Base-by-base conservation (phyloP, 2,113 vertebrate genomes). In the Delphinapterus leucas region DNA sequence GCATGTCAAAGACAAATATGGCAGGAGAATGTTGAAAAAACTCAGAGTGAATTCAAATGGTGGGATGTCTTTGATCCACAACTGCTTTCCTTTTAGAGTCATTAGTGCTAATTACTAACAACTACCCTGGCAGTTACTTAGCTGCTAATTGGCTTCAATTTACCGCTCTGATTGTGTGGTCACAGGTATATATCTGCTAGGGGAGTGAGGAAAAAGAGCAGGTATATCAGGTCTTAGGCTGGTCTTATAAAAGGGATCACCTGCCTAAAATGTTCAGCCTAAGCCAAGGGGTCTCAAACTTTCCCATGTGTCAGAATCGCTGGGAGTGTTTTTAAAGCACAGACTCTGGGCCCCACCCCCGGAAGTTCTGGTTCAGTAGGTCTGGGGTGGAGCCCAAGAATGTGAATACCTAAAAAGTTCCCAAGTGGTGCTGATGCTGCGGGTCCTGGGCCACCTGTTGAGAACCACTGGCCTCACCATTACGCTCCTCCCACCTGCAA, bases 91-190 rank as follows among this genome's bases (percentile, higher is more conserved):
- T 98, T 38, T 90, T 95, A 98, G 97, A 96, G 96, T 98, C 97
- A 98, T 98, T 98, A 98, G 94, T 93, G 97, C 86, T 97, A 98
- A 99, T 97, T 98, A 97, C 97, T 97, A 96, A 98, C 93, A 98
- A 98, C 97, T 96, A 98, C 97, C 98, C 97, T 97, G 97, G 90
- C 98, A 97, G 96, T 97, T 97, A 98, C 93, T 98, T 91, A 96
- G 94, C 90, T 95, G 88, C 84, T 26, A 65, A 95, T 95, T 98
- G 80, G 97, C 97, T 98, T 98, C 97, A 98, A 96, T 96, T 97
- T 96, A 97, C 86, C 93, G 87, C 94, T 98, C 96, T 92, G 97
- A 96, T 96, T 98, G 82, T 97, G 93, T 97, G 97, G 97, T 97
- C 93, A 96, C 96, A 98, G 96, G 95, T 97, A 96, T 55, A 76